Conservation (phyloP, 2,888 invertebrate species). For the Agrotis clavis region DNA sequence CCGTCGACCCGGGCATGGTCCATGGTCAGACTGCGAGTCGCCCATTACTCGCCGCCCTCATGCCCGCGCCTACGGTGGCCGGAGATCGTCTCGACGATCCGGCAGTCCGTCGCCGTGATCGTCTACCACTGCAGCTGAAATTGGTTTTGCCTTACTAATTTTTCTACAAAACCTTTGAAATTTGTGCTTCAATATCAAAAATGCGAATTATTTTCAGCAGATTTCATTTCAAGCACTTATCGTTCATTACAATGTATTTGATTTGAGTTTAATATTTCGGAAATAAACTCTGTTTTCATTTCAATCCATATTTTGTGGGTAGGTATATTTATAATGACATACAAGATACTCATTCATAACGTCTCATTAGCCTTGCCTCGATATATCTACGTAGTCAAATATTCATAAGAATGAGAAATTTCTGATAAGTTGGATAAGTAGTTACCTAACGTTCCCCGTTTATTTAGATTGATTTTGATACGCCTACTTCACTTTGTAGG, state of each 20-base stretch:
- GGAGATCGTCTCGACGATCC: no score
- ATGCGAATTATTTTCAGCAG: background rate
- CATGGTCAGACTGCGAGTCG: no score
- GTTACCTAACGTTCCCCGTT: slow-evolving; percentile 11
- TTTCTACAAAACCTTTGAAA: background rate
- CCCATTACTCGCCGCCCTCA: no score
- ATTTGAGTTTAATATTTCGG: slow-evolving; percentile 25
- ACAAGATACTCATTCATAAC: slow-evolving; percentile 43
- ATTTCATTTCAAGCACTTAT: slow-evolving; percentile 29
- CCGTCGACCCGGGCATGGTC: no score
- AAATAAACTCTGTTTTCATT: slow-evolving; percentile 28
- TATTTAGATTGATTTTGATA: slow-evolving; percentile 44
- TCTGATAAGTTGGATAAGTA: slow-evolving; percentile 43
- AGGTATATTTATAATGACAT: slow-evolving; percentile 30
- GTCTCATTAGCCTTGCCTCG: slow-evolving; percentile 42
- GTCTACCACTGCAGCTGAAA: background rate
- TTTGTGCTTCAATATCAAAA: slow-evolving; percentile 10
- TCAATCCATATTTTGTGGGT: slow-evolving; percentile 16
- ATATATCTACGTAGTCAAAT: slow-evolving; percentile 52
- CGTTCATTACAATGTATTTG: slow-evolving; percentile 13
- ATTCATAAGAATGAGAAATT: slow-evolving; percentile 50
- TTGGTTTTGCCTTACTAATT: background rate
- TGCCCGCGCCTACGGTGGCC: no score
- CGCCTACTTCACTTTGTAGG: slow-evolving; percentile 13
- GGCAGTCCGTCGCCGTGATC: no score